Conservation (phyloP, 2,888 invertebrate species). For the Taenaris catops region DNA sequence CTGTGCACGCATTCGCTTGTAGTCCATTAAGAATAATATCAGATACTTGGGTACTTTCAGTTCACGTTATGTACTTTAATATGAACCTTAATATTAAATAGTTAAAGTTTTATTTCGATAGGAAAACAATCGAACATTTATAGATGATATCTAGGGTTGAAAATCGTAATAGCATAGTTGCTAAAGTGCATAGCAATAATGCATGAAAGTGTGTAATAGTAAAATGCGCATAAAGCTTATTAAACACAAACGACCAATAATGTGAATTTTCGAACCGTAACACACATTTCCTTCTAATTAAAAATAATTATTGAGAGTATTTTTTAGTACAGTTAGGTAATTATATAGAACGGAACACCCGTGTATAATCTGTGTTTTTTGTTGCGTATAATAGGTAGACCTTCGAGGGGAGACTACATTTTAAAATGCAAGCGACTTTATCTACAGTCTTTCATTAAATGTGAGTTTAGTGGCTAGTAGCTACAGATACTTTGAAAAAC, state of each 20-base stretch:
- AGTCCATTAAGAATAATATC: conserved; percentile 25
- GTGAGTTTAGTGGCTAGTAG: too few relatives aligned
- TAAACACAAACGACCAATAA: conserved; percentile 5
- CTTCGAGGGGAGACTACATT: too few relatives aligned
- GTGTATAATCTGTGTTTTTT: not conserved
- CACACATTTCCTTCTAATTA: conserved; percentile 7
- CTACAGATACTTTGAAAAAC: too few relatives aligned
- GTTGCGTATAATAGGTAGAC: not conserved
- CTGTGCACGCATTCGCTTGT: conserved; percentile 37
- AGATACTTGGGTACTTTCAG: conserved; percentile 15
- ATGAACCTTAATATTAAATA: not conserved
- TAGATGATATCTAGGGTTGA: conserved; percentile 19
- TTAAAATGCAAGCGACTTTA: too few relatives aligned
- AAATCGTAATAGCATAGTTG: conserved; percentile 23
- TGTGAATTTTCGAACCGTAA: conserved; percentile 12
- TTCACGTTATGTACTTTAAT: conserved; percentile 3
- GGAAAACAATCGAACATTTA: conserved; percentile 2
- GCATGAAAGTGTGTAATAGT: conserved; percentile 26
- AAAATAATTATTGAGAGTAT: conserved; percentile 2
- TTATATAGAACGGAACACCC: not conserved
- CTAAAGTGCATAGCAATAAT: conserved; percentile 23
- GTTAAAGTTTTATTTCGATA: conserved; percentile 5
- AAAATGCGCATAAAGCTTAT: conserved; percentile 12
- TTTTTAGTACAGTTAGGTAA: not conserved
- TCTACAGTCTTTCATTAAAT: too few relatives aligned